Conservation (phyloP, 2,113 vertebrate genomes). For the Varanus salvator region DNA sequence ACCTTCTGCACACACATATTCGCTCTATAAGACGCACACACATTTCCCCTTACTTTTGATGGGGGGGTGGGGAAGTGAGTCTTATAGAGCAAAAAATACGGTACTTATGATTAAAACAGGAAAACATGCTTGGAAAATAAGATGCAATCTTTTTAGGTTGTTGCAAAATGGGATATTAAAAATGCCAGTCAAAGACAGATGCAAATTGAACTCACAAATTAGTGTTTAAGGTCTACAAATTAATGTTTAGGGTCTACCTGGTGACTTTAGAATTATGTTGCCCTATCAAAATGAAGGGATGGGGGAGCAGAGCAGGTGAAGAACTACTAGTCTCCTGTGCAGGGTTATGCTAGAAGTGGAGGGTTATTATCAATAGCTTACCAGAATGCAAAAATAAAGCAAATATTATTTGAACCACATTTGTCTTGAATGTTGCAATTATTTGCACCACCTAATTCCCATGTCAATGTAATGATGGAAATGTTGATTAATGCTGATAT, state of each 20-base stretch:
- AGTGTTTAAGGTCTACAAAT: slow-evolving; percentile 50
- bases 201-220: slow-evolving; percentile 39
- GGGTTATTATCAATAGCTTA: not conserved
- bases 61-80: no score
- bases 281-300: not conserved
- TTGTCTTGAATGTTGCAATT: not conserved
- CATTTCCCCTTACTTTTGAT: no score
- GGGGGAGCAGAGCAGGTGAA: not conserved
- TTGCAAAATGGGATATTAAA: slow-evolving; percentile 35
- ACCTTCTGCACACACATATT: no score
- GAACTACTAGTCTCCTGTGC: not conserved
- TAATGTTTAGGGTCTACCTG: not conserved
- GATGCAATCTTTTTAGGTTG: not conserved
- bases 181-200: slow-evolving; percentile 14
- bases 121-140: not conserved
- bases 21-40: no score
- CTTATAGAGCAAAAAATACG: no score
- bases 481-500: not conserved
- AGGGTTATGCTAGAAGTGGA: not conserved
- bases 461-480: not conserved
- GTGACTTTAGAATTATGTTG: not conserved
- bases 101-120: not conserved
- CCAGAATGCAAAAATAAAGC: not conserved
- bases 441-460: not conserved
- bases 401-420: not conserved